These are phyloP conservation scores for Fragum sueziense DNA, from an alignment of 2,888 invertebrate genomes.

Conservation along the genomic window DNA sequence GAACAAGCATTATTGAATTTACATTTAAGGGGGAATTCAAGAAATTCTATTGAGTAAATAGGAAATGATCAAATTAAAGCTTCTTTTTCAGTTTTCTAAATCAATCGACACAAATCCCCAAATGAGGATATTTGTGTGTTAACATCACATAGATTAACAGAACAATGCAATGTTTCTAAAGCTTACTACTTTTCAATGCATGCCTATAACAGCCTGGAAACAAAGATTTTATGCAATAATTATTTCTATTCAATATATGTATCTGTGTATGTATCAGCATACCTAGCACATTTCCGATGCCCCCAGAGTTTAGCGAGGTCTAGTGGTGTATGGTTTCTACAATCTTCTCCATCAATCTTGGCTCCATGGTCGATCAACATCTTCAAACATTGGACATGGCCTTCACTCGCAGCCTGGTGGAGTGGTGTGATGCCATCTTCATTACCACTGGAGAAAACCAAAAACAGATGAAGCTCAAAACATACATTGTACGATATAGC, in stretches of 20 bases:
- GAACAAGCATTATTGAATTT: too few species aligned
- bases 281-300: constrained; percentile 82
- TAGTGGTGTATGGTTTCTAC: constrained; percentile 81
- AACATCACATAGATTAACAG: too few species aligned
- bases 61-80: too few species aligned
- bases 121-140: too few species aligned
- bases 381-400: constrained; percentile 81
- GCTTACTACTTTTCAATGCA: too few species aligned
- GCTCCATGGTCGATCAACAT: constrained; percentile 79
- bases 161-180: too few species aligned
- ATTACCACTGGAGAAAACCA: constrained; percentile 73
- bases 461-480: neutral
- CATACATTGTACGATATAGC: neutral
- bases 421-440: constrained; percentile 81
- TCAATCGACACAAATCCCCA: too few species aligned
- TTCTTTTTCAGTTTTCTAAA: too few species aligned
- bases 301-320: constrained; percentile 82
- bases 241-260: neutral
- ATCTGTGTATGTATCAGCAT: neutral
- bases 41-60: too few species aligned
- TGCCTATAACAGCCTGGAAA: neutral
- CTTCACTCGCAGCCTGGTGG: constrained; percentile 82
- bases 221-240: neutral
- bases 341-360: constrained; percentile 76
- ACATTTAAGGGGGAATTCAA: too few species aligned